Evolutionary conservation across 2,888 invertebrate species (phyloP), one percentile per base, ranked within the genome.

Genomic region (Leptopilina drosophilae): DNA sequence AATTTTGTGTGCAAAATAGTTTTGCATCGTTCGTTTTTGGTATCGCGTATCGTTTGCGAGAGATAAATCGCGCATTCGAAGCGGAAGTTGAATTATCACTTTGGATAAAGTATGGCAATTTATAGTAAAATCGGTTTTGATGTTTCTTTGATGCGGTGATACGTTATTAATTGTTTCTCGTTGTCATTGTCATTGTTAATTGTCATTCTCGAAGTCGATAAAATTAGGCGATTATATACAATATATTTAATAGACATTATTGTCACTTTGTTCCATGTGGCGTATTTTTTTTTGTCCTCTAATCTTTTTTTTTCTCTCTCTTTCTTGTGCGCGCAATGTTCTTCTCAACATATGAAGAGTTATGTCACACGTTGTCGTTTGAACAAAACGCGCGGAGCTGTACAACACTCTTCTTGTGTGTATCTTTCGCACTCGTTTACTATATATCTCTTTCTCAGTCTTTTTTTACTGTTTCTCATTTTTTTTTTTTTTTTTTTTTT

Each of bases 1-100:
- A n/a, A 62, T 62, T 49, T 62, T 62, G 62, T 15, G 62, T 62
- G 20, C 62, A 62, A 62, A 62, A 62, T 62, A 62, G 62, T 62
- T 59, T 49, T 62, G 15, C 62, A 62, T 62, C 62, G 49, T 62
- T 20, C 62, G 62, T 62, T 62, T 62, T 62, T 20, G 33, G 33
- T 33, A 33, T 33, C 33, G 33, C 33, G 62, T 62, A 59, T 59
- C 7, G 59, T 7, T 42, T 8, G 7, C 20, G 20, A 62, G 20
- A 62, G 62, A 62, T 62, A 69, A 69, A 56, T 69, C 56, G 42
- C 42, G 42, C 5, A 33, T 26, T 33, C n/a, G 2, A 14, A 56
- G 33, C 56, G 33, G 56, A 53, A 73, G 33, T 4, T 33, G n/a
- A 9, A 56, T 73, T 33, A 53, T 56, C 33, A 33, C 14, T 73